Conservation (phyloP, 2,113 vertebrate species). For the Cygnus buccinator region DNA sequence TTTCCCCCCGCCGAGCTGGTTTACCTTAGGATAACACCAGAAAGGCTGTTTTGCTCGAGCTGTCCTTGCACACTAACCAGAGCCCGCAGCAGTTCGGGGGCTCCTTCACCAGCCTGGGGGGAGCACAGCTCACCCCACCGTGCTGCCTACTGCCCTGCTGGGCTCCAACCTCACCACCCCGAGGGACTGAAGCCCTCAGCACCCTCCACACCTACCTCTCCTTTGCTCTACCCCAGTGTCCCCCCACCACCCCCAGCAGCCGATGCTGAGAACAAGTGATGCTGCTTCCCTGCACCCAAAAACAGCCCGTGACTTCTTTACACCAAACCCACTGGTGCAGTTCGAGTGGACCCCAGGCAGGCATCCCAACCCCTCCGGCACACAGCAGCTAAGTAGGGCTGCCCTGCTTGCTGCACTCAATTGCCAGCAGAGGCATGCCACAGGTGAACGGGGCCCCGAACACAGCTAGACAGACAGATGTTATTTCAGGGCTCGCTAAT, state of each 20-base stretch:
- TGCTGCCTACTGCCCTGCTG: background rate
- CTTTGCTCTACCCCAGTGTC: background rate
- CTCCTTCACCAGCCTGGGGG: background rate
- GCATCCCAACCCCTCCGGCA: background rate
- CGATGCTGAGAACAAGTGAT: background rate
- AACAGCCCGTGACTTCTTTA: background rate
- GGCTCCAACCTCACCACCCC: background rate
- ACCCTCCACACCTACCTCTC: background rate
- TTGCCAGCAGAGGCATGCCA: background rate
- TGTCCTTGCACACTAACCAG: slow-evolving; percentile 6
- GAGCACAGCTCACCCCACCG: background rate
- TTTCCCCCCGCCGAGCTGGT: background rate
- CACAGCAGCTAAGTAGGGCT: background rate
- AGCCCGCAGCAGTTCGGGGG: background rate
- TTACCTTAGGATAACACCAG: slow-evolving; percentile 15
- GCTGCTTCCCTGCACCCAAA: background rate
- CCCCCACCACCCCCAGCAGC: background rate
- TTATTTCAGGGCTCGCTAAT: background rate
- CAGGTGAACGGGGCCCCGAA: background rate
- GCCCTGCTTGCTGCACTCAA: rapidly evolving
- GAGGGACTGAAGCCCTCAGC: background rate
- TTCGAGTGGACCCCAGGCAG: background rate
- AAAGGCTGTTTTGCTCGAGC: background rate
- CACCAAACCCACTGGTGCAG: background rate
- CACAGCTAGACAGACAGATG: background rate